Percentiles rank a stretch among this genome's conserved stretches.
These are phyloP conservation scores for Zygaena filipendulae DNA, from an alignment of 2,888 invertebrate genomes.

Conservation along the genomic window DNA sequence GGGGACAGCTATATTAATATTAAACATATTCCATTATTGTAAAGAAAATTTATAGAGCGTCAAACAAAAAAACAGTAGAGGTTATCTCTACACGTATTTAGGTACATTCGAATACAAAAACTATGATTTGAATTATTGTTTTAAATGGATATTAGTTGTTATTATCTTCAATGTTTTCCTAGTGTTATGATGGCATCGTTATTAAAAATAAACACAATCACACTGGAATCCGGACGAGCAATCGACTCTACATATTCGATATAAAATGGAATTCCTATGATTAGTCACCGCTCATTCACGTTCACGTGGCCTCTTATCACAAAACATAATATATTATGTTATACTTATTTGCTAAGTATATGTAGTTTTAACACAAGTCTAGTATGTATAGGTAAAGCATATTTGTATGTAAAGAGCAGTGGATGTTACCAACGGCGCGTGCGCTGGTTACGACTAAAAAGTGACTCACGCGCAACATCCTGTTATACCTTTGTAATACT, in stretches of 20 bases:
- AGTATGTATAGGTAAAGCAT: conserved; percentile 23
- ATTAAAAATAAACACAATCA: too few relatives aligned
- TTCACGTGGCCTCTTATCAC: conserved; percentile 58
- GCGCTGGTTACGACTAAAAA: conserved; percentile 40
- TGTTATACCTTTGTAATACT: conserved; percentile 51
- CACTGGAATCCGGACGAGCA: not conserved
- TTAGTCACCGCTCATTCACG: conserved; percentile 49
- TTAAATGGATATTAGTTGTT: too few relatives aligned
- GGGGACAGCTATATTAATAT: too few relatives aligned
- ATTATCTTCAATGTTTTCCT: too few relatives aligned
- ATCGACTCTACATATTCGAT: not conserved
- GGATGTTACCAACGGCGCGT: conserved; percentile 50
- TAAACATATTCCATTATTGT: too few relatives aligned
- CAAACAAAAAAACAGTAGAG: too few relatives aligned
- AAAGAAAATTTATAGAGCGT: too few relatives aligned
- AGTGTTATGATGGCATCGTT: too few relatives aligned
- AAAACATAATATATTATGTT: too few relatives aligned
- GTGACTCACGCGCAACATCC: conserved; percentile 51
- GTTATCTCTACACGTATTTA: too few relatives aligned
- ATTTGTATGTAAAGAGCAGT: conserved; percentile 22
- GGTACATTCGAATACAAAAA: too few relatives aligned
- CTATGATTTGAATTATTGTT: too few relatives aligned
- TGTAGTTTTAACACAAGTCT: not conserved
- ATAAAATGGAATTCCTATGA: conserved; percentile 7
- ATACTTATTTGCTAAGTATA: not conserved